phyloP scores from a whole-genome alignment of 1,140 invertebrate species.

The silkworm (Bombyx mori) region DNA sequence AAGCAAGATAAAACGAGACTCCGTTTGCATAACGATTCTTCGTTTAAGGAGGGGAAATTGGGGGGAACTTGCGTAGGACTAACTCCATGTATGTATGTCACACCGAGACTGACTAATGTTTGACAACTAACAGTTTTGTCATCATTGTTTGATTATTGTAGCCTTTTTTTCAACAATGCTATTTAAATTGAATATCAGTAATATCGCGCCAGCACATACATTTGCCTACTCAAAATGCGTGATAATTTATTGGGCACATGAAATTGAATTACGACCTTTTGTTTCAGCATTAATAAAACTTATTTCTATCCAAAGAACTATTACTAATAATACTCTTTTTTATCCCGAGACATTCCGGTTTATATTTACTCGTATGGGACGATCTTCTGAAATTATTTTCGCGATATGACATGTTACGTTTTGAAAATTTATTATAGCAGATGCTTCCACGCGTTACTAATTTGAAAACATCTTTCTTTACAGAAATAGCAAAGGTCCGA shows the following conservation, averaged over 20 bases:
- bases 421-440: slow-evolving; percentile 36
- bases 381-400: slow-evolving; percentile 37
- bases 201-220: too few relatives aligned
- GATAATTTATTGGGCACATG: too few relatives aligned
- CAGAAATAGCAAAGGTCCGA: slow-evolving; percentile 99
- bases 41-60: slow-evolving; percentile 15
- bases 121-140: too few relatives aligned
- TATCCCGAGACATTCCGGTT: slow-evolving; percentile 41
- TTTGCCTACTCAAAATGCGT: too few relatives aligned
- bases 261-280: too few relatives aligned
- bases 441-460: slow-evolving; percentile 27
- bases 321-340: slow-evolving; percentile 14
- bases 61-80: too few relatives aligned
- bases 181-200: too few relatives aligned
- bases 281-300: slow-evolving; percentile 5
- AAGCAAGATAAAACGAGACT: slow-evolving; percentile 40
- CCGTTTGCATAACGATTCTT: slow-evolving; percentile 26
- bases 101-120: too few relatives aligned
- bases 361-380: slow-evolving; percentile 35
- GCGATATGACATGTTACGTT: slow-evolving; percentile 37
- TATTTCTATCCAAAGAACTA: slow-evolving; percentile 14
- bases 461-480: slow-evolving; percentile 66
- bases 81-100: too few relatives aligned
- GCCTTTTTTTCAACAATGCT: too few relatives aligned
- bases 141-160: too few relatives aligned